Evolutionary conservation across 2,113 vertebrate genomes (phyloP).

Genomic region (Nibea albiflora): DNA sequence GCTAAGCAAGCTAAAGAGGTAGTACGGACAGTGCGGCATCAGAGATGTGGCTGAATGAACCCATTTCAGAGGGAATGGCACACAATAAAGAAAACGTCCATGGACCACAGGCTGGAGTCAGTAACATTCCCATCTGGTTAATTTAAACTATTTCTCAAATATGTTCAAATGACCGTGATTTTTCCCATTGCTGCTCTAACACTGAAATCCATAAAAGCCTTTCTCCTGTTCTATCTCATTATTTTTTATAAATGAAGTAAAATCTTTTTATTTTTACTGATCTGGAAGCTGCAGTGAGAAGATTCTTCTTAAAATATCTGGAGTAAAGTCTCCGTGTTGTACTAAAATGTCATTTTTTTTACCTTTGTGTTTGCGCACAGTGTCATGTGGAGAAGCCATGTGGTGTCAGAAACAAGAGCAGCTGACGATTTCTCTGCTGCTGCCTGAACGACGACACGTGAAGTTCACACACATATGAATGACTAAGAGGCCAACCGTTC

Average conservation of each 20-base stretch:
- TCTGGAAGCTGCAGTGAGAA: background rate
- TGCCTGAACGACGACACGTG: background rate
- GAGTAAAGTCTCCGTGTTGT: background rate
- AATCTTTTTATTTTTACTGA: background rate
- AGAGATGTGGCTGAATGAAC: too few relatives aligned
- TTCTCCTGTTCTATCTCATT: background rate
- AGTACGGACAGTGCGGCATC: too few relatives aligned
- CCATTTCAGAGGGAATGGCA: too few relatives aligned
- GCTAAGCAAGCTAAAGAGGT: too few relatives aligned
- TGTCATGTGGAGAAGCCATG: background rate
- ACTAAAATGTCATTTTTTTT: background rate
- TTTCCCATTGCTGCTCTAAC: background rate
- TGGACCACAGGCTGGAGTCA: too few relatives aligned
- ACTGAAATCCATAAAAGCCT: background rate
- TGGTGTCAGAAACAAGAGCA: background rate
- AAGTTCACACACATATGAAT: constrained; percentile 13
- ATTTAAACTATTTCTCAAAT: background rate
- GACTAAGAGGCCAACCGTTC: constrained; percentile 28
- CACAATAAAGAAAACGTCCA: too few relatives aligned
- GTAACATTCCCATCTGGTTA: background rate
- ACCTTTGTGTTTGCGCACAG: background rate
- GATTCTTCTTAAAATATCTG: background rate
- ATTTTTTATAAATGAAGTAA: constrained; percentile 7
- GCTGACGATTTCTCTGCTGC: background rate
- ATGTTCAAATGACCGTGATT: background rate